Percentiles rank a stretch among this genome's conserved stretches.
Conservation (phyloP, 2,113 vertebrate genomes). For the Macrotus californicus region DNA sequence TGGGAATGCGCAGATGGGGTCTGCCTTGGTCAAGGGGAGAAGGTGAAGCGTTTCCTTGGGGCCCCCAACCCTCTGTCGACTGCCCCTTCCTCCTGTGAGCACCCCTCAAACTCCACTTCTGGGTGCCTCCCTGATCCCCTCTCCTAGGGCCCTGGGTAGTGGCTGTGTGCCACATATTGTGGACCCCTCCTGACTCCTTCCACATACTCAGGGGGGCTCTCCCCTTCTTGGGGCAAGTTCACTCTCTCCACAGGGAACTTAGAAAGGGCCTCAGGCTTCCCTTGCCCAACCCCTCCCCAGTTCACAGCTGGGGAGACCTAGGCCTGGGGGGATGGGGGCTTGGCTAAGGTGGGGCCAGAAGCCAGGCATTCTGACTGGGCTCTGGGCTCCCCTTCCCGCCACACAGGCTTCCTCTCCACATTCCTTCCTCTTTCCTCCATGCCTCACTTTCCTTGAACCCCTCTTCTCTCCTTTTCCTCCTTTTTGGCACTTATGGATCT, state of each 20-base stretch:
- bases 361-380: not conserved
- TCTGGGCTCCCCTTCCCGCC: not conserved
- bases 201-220: not conserved
- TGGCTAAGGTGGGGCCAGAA: not conserved
- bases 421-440: not conserved
- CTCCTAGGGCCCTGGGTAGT: not conserved
- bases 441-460: no score
- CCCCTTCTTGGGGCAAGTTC: not conserved
- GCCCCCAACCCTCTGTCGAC: not conserved
- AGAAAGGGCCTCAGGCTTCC: not conserved
- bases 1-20: not conserved
- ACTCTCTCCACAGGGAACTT: not conserved
- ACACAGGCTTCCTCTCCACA: rapidly evolving
- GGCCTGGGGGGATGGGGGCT: not conserved
- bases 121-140: not conserved
- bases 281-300: not conserved
- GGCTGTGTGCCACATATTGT: no score
- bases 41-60: not conserved
- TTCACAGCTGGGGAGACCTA: not conserved
- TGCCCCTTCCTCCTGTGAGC: not conserved
- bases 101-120: not conserved
- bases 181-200: not conserved
- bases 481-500: not conserved
- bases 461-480: not conserved
- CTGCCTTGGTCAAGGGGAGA: not conserved